Evolutionary conservation across 1,140 invertebrate genomes (phyloP).

Genomic region (Cydia splendana): DNA sequence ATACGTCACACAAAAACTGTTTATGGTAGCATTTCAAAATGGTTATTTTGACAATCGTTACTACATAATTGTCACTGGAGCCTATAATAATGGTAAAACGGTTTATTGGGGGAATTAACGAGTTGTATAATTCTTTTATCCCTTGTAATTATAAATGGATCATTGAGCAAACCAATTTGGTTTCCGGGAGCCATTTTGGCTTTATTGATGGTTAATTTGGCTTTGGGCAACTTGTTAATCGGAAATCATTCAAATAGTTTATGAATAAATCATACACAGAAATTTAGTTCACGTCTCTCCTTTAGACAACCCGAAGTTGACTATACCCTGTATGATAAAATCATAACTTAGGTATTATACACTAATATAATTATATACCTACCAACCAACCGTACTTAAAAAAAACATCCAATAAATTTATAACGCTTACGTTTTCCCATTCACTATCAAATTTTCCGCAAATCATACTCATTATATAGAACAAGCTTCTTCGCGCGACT

Average conservation of each 20-base stretch:
- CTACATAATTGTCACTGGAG: neutral
- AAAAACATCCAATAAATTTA: too few species aligned
- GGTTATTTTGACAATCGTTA: conserved; percentile 37
- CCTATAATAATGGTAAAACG: neutral
- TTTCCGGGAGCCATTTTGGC: conserved; percentile 1
- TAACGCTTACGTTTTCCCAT: too few species aligned
- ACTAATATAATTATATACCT: too few species aligned
- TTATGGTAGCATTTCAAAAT: conserved; percentile 38
- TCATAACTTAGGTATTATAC: too few species aligned
- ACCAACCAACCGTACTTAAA: too few species aligned
- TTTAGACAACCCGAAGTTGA: too few species aligned
- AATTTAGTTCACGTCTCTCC: too few species aligned
- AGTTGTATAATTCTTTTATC: neutral
- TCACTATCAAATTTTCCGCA: too few species aligned
- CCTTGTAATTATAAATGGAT: conserved; percentile 32
- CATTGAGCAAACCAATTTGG: conserved; percentile 46
- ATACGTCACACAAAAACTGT: conserved; percentile 38
- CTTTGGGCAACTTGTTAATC: neutral
- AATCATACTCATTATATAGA: too few species aligned
- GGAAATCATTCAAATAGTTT: neutral
- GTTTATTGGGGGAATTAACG: conserved; percentile 3
- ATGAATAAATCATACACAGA: neutral
- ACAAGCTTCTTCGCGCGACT: too few species aligned
- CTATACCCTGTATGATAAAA: too few species aligned
- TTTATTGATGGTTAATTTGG: neutral